A percentile compares a stretch with the other conserved stretches of the same genome.
Conservation (phyloP, 2,888 invertebrate species). For the Aphidius colemani region DNA sequence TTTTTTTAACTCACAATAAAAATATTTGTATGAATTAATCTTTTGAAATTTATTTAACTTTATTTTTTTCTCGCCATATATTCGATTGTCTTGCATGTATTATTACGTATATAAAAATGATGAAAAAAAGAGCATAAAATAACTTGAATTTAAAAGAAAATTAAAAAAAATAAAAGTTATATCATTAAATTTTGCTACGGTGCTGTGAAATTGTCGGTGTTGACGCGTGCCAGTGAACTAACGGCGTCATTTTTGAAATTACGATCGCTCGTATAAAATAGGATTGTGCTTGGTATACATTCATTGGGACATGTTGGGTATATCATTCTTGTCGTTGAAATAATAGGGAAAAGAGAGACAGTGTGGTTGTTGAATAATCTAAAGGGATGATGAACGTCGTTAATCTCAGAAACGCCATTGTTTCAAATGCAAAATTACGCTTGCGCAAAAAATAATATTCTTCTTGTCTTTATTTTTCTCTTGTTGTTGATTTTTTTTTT, state of each 20-base stretch:
- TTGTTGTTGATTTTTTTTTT: neutral
- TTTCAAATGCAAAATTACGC: slow-evolving; percentile 12
- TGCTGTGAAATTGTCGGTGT: slow-evolving; percentile 33
- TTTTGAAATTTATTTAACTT: too few species aligned
- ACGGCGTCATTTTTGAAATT: slow-evolving; percentile 34
- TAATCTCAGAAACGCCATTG: slow-evolving; percentile 27
- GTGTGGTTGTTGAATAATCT: slow-evolving; percentile 1
- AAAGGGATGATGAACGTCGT: slow-evolving; percentile 20
- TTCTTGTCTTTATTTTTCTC: neutral
- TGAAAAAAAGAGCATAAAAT: too few species aligned
- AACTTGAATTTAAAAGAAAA: slow-evolving; percentile 1
- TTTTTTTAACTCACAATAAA: too few species aligned
- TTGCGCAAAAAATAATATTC: slow-evolving; percentile 13
- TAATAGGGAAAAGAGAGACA: slow-evolving; percentile 10
- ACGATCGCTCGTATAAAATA: slow-evolving; percentile 38
- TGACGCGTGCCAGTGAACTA: slow-evolving; percentile 30
- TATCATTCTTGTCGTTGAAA: slow-evolving; percentile 11
- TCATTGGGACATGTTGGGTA: slow-evolving; percentile 33
- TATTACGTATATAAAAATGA: too few species aligned
- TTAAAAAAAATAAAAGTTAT: slow-evolving; percentile 30
- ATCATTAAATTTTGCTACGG: slow-evolving; percentile 33
- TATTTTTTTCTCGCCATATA: too few species aligned
- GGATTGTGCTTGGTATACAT: slow-evolving; percentile 32
- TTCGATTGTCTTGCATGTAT: too few species aligned
- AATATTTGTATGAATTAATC: too few species aligned